Conservation (phyloP, 2,113 vertebrate genomes). For the Carassius auratus region DNA sequence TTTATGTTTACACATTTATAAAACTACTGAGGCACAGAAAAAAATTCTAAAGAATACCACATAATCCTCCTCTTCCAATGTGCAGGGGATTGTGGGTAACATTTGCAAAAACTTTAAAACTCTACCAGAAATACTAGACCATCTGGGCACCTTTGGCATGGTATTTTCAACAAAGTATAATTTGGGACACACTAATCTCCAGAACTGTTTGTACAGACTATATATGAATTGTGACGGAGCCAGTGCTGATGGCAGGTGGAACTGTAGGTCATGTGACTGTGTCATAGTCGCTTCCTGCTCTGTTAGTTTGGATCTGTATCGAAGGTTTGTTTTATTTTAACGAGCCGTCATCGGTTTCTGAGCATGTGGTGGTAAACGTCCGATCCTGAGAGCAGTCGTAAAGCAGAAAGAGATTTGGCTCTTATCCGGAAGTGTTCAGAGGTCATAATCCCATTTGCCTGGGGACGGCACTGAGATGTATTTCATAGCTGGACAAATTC, state of each 20-base stretch:
- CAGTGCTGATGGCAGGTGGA: slow-evolving; percentile 25
- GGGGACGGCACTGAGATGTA: slow-evolving; percentile 14
- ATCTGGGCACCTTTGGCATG: slow-evolving; percentile 27
- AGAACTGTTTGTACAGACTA: slow-evolving; percentile 14
- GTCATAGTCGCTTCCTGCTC: neutral
- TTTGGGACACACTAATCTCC: neutral
- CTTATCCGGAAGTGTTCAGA: slow-evolving; percentile 30
- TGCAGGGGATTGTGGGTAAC: neutral
- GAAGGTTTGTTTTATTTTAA: slow-evolving; percentile 27
- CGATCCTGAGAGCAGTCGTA: neutral
- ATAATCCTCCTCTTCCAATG: slow-evolving; percentile 18
- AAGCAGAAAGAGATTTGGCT: slow-evolving; percentile 20
- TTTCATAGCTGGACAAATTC: slow-evolving; percentile 30
- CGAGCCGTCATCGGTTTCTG: neutral
- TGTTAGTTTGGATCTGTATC: neutral
- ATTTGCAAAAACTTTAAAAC: neutral
- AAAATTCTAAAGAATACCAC: neutral
- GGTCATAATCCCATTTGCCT: slow-evolving; percentile 24
- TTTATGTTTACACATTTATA: slow-evolving; percentile 10
- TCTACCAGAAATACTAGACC: neutral
- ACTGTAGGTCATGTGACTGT: neutral
- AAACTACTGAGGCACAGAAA: neutral
- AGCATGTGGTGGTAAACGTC: neutral
- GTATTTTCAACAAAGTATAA: slow-evolving; percentile 1
- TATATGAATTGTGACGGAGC: neutral